Base-by-base conservation (phyloP, 1,140 invertebrate genomes). In the Thaumatotibia leucotreta region DNA sequence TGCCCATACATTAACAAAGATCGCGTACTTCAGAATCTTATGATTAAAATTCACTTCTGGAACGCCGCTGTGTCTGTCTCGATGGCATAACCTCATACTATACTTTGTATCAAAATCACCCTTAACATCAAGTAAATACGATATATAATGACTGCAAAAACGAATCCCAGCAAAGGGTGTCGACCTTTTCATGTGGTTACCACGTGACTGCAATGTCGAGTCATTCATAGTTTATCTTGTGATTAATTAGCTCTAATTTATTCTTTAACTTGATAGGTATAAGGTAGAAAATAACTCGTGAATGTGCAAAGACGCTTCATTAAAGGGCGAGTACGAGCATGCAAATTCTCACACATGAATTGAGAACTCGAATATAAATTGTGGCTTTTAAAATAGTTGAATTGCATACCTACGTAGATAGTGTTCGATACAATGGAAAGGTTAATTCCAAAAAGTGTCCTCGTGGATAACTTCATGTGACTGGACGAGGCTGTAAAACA, bases 141-240 rank as follows among this genome's bases (percentile, higher is more conserved):
- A 50, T 29, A 17, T 33, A 24, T n/a, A 31, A 8, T 14, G 14
- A 14, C 10, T 45, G 70, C 31, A 64, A 58, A 71, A 23, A 32
- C 33, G 64, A 61, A 29, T 23, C 64, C 35, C 54, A 63, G 49
- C 22, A 71, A 63, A 79, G 77, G 73, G 69, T 79, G 77, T 70
- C 74, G 77, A 79, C 74, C 77, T 68, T 33, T 27, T 58, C 76
- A 79, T 79, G 68, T 76, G 77, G 68, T 14, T 33, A 63, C 67
- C 77, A 79, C 69, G 72, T 76, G 74, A 58, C 52, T 58, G 52
- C 23, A 27, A 58, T 27, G 24, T 58, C 52, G 52, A 27, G 24
- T 58, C 52, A 58, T 58, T 58, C 52, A 58, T 58, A 58, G 24
- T 27, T 27, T n/a, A 58, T 58, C 23, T 27, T 4, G n/a, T 14